phyloP scores from a whole-genome alignment of 2,797 vertebrate species.

The Sternarchorhynchus goeldii region DNA sequence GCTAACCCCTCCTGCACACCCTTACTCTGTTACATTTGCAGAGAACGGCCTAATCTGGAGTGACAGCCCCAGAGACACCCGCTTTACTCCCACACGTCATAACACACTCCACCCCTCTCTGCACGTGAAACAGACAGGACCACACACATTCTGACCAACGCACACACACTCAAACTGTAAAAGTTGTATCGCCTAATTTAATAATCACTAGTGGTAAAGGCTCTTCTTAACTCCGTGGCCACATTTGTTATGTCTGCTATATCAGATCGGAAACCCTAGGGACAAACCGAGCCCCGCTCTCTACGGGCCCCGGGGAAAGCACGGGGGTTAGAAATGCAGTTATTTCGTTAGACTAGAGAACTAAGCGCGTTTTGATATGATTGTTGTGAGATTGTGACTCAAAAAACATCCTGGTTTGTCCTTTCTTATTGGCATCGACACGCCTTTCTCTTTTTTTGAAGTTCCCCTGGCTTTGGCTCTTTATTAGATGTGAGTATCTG shows the following conservation, averaged over 20 bases:
- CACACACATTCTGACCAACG: constrained; percentile 30
- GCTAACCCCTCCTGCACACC: constrained; percentile 27
- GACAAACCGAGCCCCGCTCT: not conserved
- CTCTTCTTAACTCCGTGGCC: constrained; percentile 13
- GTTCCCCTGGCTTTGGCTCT: constrained; percentile 65
- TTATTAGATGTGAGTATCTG: constrained; percentile 51
- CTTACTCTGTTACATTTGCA: constrained; percentile 37
- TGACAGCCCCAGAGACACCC: constrained; percentile 48
- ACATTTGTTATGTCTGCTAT: constrained; percentile 38
- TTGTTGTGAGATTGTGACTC: not conserved
- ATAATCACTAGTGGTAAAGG: constrained; percentile 30
- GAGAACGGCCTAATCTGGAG: constrained; percentile 34
- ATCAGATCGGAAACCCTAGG: constrained; percentile 17
- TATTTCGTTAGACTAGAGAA: not conserved
- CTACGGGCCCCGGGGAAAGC: not conserved
- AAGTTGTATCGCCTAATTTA: constrained; percentile 22
- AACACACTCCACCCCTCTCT: constrained; percentile 18
- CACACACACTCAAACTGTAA: constrained; percentile 30
- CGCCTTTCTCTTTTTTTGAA: constrained; percentile 33
- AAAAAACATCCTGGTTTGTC: constrained; percentile 16
- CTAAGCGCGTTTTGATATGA: not conserved
- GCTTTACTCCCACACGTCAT: constrained; percentile 34
- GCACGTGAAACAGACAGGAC: constrained; percentile 30
- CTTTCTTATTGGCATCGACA: not conserved
- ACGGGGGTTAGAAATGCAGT: not conserved